Evolutionary conservation across 92 coral and sea anemone species (phyloP), one percentile per base, ranked within the genome.

Genomic region (Pocillopora grandis): DNA sequence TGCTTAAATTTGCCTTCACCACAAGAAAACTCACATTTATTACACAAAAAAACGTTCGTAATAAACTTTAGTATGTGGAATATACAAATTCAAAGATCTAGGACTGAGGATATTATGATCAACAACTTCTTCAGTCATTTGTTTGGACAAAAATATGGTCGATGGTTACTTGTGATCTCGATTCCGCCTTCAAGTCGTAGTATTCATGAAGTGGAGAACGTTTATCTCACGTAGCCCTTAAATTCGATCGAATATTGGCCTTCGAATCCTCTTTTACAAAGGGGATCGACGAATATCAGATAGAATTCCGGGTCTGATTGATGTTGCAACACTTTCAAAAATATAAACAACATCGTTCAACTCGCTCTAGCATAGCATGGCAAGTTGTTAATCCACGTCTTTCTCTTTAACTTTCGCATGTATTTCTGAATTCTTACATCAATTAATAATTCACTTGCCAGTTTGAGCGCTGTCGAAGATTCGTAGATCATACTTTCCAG

Each of bases 401-500:
- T 11, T 55, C 81, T 63, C 36, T 63, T n/a, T 21, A 17, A 1
- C 13, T 18, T 56, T 52, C 62, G 14, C 11, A 3, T 42, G 52
- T 8, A 75, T 15, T 61, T 61, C 23, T 67, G 35, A 64, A 15
- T 60, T 12, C 17, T 71, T 27, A n/a, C 5, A n/a, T 60, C 62
- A 33, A 33, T 55, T 15, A 83, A 49, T 16, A 65, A 33, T 59
- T 55, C 68, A 82, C 94, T 88, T 78, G 88, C 97, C 94, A 42
- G 91, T 75, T 58, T 76, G 84, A 42, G 93, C 92, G 48, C 77
- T 83, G 76, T 93, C 97, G 4, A 89, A 88, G 20, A 93, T 80
- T n/a, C 90, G 80, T 52, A 93, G 85, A 80, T 93, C 97, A 70
- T 70, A 89, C 70, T 90, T 73, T 2, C 87, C 93, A 42, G 88